A percentile compares a stretch with the other conserved stretches of the same genome.
Evolutionary conservation across 2,888 invertebrate genomes (phyloP).

Genomic region (Xanthorhoe designata): DNA sequence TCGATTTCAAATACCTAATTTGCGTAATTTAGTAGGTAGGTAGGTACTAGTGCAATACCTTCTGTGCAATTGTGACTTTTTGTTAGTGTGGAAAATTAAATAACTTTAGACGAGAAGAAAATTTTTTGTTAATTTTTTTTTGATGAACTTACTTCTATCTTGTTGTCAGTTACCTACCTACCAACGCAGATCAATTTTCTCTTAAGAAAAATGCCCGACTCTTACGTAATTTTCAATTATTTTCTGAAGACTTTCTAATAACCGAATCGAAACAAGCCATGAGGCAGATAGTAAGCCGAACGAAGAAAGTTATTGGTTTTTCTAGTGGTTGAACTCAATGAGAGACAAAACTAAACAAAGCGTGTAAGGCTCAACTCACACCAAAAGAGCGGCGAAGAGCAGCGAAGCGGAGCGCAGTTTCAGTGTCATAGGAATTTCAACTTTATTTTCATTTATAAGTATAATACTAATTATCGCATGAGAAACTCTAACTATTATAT

Average conservation of each 20-base stretch:
- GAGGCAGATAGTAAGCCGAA: conserved; percentile 21
- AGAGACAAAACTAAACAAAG: conserved; percentile 43
- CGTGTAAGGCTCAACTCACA: too few relatives aligned
- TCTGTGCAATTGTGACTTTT: conserved; percentile 39
- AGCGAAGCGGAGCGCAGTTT: too few relatives aligned
- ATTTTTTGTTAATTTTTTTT: too few relatives aligned
- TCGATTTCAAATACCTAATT: conserved; percentile 45
- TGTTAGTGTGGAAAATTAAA: not conserved
- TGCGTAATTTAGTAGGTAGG: conserved; percentile 41
- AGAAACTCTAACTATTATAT: too few relatives aligned
- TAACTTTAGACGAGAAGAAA: too few relatives aligned
- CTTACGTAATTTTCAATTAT: conserved; percentile 32
- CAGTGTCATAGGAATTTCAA: too few relatives aligned
- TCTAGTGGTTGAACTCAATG: conserved; percentile 47
- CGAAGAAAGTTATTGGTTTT: conserved; percentile 44
- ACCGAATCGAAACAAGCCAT: conserved; percentile 22
- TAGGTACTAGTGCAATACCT: conserved; percentile 16
- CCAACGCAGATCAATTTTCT: not conserved
- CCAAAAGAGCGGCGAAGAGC: too few relatives aligned
- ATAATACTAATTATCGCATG: too few relatives aligned
- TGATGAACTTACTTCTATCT: too few relatives aligned
- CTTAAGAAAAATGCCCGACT: not conserved
- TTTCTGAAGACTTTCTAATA: conserved; percentile 51
- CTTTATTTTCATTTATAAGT: too few relatives aligned
- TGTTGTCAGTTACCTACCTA: too few relatives aligned